phyloP scores from a whole-genome alignment of 2,888 invertebrate genomes.

The Drosophila paranaensis region DNA sequence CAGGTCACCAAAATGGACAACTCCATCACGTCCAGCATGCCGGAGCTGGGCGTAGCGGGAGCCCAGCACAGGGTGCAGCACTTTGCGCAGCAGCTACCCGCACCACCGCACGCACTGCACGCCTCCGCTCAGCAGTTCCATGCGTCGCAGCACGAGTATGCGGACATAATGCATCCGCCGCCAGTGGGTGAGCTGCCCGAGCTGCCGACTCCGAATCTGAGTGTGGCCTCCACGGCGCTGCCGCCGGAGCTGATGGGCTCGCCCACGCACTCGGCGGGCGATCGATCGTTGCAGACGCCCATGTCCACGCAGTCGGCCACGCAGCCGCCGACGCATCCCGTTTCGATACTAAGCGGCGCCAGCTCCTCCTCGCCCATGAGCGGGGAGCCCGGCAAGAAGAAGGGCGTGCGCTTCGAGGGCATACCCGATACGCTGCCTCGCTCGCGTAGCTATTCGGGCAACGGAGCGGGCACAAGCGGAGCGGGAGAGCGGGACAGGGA shows the following conservation, averaged over 20 bases:
- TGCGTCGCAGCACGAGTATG: conserved; percentile 66
- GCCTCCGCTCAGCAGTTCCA: conserved; percentile 59
- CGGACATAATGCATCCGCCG: conserved; percentile 66
- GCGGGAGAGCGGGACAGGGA: conserved; percentile 36
- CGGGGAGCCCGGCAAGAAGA: conserved; percentile 81
- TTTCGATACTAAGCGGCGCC: conserved; percentile 81
- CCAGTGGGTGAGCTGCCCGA: conserved; percentile 80
- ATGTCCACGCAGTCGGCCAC: conserved; percentile 77
- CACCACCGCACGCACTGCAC: conserved; percentile 55
- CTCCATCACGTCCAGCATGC: conserved; percentile 62
- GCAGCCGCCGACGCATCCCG: conserved; percentile 74
- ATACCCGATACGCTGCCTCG: conserved; percentile 85
- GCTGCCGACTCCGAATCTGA: conserved; percentile 85
- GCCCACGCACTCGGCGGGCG: conserved; percentile 81
- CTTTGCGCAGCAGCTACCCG: conserved; percentile 57
- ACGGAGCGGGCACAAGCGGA: conserved; percentile 82
- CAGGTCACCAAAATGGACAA: conserved; percentile 83
- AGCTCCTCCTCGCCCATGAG: conserved; percentile 82
- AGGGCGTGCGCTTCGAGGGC: conserved; percentile 85
- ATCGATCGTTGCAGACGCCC: conserved; percentile 80
- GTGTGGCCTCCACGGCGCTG: conserved; percentile 86
- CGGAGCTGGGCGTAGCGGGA: conserved; percentile 50
- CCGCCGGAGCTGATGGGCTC: conserved; percentile 83
- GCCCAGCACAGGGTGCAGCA: conserved; percentile 62
- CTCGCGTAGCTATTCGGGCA: conserved; percentile 86